phyloP scores from a whole-genome alignment of 2,888 invertebrate genomes.

The Choreutis nemorana region DNA sequence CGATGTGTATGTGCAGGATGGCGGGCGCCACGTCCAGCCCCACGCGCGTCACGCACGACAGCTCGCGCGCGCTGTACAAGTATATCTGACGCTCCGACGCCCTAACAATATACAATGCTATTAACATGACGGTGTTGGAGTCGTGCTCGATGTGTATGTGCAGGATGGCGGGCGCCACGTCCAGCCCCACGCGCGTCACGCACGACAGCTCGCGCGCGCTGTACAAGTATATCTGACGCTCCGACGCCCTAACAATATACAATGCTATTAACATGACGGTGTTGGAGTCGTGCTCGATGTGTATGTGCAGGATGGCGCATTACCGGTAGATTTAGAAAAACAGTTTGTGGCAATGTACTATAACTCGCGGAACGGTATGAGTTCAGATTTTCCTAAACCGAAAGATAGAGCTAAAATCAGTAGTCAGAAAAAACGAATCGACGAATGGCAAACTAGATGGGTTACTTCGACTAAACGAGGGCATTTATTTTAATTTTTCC shows the following conservation, averaged over 20 bases:
- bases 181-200: slow-evolving; percentile 81
- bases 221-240: slow-evolving; percentile 86
- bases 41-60: slow-evolving; percentile 77
- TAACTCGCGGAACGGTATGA: too few relatives aligned
- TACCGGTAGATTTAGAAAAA: too few relatives aligned
- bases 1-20: slow-evolving; percentile 90
- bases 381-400: too few relatives aligned
- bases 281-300: slow-evolving; percentile 95
- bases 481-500: too few relatives aligned
- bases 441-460: too few relatives aligned
- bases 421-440: too few relatives aligned
- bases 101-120: slow-evolving; percentile 53
- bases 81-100: slow-evolving; percentile 88
- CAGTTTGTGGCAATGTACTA: too few relatives aligned
- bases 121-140: too few relatives aligned
- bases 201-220: slow-evolving; percentile 72
- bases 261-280: too few relatives aligned
- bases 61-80: slow-evolving; percentile 75
- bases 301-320: slow-evolving; percentile 91
- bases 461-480: too few relatives aligned
- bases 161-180: slow-evolving; percentile 92
- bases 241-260: slow-evolving; percentile 73
- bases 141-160: slow-evolving; percentile 95
- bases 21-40: slow-evolving; percentile 92
- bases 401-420: too few relatives aligned